Base-by-base conservation (phyloP, 2,797 vertebrate species). In the Catostomus latipinnis region DNA sequence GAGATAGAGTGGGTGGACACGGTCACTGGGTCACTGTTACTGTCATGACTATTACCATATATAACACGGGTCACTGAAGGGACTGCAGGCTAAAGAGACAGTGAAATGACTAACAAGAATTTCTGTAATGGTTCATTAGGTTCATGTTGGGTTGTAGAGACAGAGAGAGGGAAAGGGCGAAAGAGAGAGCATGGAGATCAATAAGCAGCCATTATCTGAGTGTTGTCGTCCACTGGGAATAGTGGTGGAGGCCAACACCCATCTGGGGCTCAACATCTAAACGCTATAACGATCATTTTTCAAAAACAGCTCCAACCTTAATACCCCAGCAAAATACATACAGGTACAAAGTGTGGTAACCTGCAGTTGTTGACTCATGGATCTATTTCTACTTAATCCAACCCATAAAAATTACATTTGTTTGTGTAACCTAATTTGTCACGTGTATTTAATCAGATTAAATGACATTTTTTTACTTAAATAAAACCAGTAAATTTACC, bases 181-280 rank as follows among this genome's bases (percentile, higher is more conserved):
- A 48, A 9, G 65, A 8, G 56, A 45, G 46, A 67, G 48, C 13
- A 56, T 71, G 49, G 45, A 56, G 85, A 92, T 93, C 92, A 88
- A 93, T 92, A 88, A 84, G 54, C 70, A 86, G 56, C 85, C 90
- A 91, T 82, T 48, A 82, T 52, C 81, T 58, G 75, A 71, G 75
- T 74, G 69, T 78, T 71, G 78, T 86, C 11, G 82, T 66, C 50
- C 73, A 7, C 67, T 65, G 82, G 88, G 86, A 83, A 78, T 86
- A 54, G 72, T 78, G 34, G 81, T n/a, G 9, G 57, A 80, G 61
- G 86, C 68, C 85, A 83, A 76, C 88, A 81, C 88, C 84, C 85
- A 83, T 72, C 72, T 67, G 80, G 69, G 63, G 1, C 54, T 70
- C 75, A 71, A 66, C 54, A 60, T 73, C 68, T 48, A 49, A 54